Percentiles rank a stretch among this genome's conserved stretches.
These are phyloP conservation scores for Drosophila parthenogenetica DNA, from an alignment of 2,888 invertebrate species.

Conservation along the genomic window DNA sequence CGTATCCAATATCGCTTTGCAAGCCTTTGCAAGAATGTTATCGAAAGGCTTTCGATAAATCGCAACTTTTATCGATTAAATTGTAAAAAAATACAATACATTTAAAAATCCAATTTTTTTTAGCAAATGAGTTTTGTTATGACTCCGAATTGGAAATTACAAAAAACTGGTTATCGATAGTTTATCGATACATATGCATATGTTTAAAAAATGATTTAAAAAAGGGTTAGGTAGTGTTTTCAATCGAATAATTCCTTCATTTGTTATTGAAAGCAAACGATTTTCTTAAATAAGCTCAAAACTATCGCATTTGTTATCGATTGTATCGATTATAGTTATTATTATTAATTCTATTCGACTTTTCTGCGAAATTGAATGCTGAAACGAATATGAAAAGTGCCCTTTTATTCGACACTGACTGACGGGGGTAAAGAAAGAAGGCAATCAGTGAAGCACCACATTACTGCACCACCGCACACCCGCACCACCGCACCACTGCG, in stretches of 20 bases:
- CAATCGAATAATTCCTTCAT: too few relatives aligned
- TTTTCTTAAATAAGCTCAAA: too few relatives aligned
- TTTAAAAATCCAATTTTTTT: too few relatives aligned
- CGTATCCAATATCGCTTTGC: too few relatives aligned
- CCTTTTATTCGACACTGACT: not conserved
- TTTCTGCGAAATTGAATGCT: not conserved
- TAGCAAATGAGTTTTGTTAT: too few relatives aligned
- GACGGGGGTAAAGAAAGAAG: not conserved
- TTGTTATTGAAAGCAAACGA: too few relatives aligned
- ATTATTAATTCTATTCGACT: not conserved
- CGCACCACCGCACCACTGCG: not conserved
- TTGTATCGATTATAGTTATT: not conserved
- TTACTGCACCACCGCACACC: not conserved
- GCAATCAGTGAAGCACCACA: not conserved
- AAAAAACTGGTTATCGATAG: not conserved
- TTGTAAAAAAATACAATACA: too few relatives aligned
- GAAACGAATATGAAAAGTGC: constrained; percentile 10
- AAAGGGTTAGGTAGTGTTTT: too few relatives aligned
- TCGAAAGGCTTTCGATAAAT: too few relatives aligned
- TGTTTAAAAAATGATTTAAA: not conserved
- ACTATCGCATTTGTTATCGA: not conserved
- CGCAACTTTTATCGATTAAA: too few relatives aligned
- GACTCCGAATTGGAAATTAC: too few relatives aligned
- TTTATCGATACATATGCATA: not conserved
- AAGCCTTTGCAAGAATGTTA: too few relatives aligned